Evolutionary conservation across 2,888 invertebrate genomes (phyloP), one percentile per base, ranked within the genome.

Genomic region (Heliconius hortense): DNA sequence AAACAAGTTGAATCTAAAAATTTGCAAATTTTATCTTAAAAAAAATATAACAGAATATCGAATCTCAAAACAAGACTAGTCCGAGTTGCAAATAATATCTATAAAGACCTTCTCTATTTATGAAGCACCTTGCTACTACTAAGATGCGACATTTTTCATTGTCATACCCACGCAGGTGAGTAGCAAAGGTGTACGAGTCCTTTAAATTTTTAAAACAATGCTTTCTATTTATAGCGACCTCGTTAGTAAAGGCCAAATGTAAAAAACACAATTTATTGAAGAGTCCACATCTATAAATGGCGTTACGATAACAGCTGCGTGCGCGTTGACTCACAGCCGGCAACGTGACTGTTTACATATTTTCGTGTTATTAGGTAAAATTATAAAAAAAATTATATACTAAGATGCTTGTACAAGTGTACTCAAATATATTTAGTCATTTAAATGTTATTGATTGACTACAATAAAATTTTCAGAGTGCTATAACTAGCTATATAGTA

Each of bases 251-350:
- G 79, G 80, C 73, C 79, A 64, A 75, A 73, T 73, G 79, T 77
- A 73, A 74, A 80, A 78, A 73, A 80, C 56, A 69, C 71, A 59
- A 76, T 74, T 70, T 73, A 73, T 75, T 77, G 73, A 82, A 80
- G 80, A 79, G 73, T 78, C 81, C 77, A 82, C 79, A 76, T 76
- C 89, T 89, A 86, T 87, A 90, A 84, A 88, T 86, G 90, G 90
- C 77, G 78, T 84, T 87, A 80, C 84, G 82, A 84, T 86, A 87
- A 86, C 84, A 83, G 83, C 82, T 85, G 84, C 82, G 82, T 83
- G 79, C 80, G 80, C 79, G 77, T 81, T 90, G 90, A 90, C 84
- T 90, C 90, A 89, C 82, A 79, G 79, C 79, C 74, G 39, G 79
- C 80, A 77, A 75, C 80, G 79, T 82, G 76, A 75, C 76, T 86